Evolutionary conservation across 2,797 vertebrate species (phyloP).

Genomic region (Urocyon cinereoargenteus): DNA sequence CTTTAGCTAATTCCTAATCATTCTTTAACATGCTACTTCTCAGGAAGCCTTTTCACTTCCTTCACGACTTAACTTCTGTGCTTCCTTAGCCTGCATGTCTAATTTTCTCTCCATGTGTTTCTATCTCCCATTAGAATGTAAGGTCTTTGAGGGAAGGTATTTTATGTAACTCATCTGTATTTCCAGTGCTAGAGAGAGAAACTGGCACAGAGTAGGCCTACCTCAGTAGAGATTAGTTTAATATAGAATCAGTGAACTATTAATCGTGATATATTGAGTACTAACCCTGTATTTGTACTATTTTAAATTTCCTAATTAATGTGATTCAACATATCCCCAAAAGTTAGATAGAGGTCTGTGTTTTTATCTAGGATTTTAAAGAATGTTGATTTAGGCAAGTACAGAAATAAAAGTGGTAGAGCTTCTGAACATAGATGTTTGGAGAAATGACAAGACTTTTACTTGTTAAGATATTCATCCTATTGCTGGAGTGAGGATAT

Average conservation of each 20-base stretch:
- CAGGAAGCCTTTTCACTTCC: slow-evolving; percentile 30
- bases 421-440: slow-evolving; percentile 39
- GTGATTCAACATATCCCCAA: not conserved
- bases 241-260: slow-evolving; percentile 25
- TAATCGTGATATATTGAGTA: slow-evolving; percentile 7
- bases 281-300: not conserved
- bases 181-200: slow-evolving; percentile 49
- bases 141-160: slow-evolving; percentile 14
- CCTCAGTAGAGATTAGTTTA: slow-evolving; percentile 11
- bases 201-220: not conserved
- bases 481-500: slow-evolving; percentile 36
- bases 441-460: not conserved
- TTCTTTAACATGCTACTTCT: slow-evolving; percentile 30
- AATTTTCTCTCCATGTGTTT: slow-evolving; percentile 23
- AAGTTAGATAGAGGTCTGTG: not conserved
- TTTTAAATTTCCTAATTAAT: slow-evolving; percentile 62
- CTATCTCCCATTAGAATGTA: slow-evolving; percentile 43
- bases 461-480: slow-evolving; percentile 30
- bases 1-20: not conserved
- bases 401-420: slow-evolving; percentile 38
- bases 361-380: slow-evolving; percentile 53
- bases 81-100: slow-evolving; percentile 39
- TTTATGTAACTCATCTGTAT: slow-evolving; percentile 5
- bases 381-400: slow-evolving; percentile 27
- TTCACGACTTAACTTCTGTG: slow-evolving; percentile 16